Conservation (phyloP, 2,797 vertebrate species). For the Microctenopoma steveboyesi region DNA sequence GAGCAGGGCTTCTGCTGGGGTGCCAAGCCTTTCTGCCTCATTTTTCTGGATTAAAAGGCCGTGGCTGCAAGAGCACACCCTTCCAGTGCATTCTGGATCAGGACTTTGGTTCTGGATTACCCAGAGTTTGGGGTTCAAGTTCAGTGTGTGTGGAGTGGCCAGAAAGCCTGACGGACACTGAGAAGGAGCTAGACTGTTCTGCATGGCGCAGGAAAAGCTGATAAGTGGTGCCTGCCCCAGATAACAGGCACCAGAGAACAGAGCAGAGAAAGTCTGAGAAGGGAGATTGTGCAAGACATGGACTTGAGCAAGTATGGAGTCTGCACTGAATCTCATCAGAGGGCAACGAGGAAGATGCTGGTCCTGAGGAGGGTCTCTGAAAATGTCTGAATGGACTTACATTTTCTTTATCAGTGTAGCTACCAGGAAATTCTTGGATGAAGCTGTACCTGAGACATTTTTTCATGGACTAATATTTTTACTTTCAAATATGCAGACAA, state of each 20-base stretch:
- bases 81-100: conserved; percentile 71
- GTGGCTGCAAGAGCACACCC: conserved; percentile 55
- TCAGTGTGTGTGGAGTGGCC: conserved; percentile 66
- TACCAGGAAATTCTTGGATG: conserved; percentile 61
- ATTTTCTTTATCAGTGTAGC: conserved; percentile 51
- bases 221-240: conserved; percentile 19
- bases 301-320: conserved; percentile 70
- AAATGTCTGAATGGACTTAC: conserved; percentile 60
- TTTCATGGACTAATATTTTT: conserved; percentile 55
- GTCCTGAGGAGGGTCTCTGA: conserved; percentile 44
- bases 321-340: conserved; percentile 64
- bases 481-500: conserved; percentile 57
- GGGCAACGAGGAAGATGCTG: conserved; percentile 35
- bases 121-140: conserved; percentile 55
- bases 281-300: conserved; percentile 63
- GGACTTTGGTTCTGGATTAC: conserved; percentile 71
- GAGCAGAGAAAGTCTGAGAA: conserved; percentile 49
- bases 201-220: conserved; percentile 41
- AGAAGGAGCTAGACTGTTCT: conserved; percentile 69
- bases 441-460: conserved; percentile 50
- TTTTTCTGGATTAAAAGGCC: conserved; percentile 77
- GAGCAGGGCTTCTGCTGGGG: conserved; percentile 76
- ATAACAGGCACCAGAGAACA: conserved; percentile 56
- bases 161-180: conserved; percentile 76
- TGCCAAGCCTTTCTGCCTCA: conserved; percentile 82